These are phyloP conservation scores for Drosophila bipectinata DNA, from an alignment of 1,140 invertebrate species.

Conservation along the genomic window DNA sequence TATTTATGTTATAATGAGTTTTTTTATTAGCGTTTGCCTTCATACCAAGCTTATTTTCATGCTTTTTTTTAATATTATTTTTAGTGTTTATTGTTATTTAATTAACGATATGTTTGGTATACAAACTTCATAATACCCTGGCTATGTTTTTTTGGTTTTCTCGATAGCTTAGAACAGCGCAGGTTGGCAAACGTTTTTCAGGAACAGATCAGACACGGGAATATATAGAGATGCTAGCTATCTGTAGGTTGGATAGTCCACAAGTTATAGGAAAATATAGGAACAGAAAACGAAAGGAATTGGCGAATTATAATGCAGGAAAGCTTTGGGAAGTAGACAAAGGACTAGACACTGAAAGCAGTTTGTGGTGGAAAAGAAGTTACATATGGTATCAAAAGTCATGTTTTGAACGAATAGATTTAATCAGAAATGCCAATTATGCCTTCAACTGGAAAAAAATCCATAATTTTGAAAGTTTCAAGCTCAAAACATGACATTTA, in stretches of 20 bases:
- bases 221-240: constrained; percentile 10
- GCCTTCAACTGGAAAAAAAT: neutral
- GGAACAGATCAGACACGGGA: constrained; percentile 21
- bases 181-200: constrained; percentile 39
- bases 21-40: neutral
- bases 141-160: constrained; percentile 52
- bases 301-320: constrained; percentile 5
- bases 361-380: constrained; percentile 21
- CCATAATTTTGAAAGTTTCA: constrained; percentile 3
- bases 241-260: neutral
- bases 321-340: constrained; percentile 25
- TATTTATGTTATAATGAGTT: constrained; percentile 25
- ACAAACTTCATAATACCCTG: constrained; percentile 78
- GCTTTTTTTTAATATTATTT: constrained; percentile 32
- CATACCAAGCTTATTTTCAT: constrained; percentile 28
- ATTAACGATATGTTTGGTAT: constrained; percentile 81
- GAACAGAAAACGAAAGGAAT: constrained; percentile 1
- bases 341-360: constrained; percentile 60
- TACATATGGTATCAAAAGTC: constrained; percentile 6
- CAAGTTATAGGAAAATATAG: neutral
- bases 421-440: constrained; percentile 4
- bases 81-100: constrained; percentile 65
- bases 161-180: constrained; percentile 52
- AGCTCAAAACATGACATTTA: constrained; percentile 35
- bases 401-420: constrained; percentile 22